These are phyloP conservation scores for Rhabdomys dilectus DNA, from an alignment of 2,113 vertebrate genomes.

Conservation along the genomic window DNA sequence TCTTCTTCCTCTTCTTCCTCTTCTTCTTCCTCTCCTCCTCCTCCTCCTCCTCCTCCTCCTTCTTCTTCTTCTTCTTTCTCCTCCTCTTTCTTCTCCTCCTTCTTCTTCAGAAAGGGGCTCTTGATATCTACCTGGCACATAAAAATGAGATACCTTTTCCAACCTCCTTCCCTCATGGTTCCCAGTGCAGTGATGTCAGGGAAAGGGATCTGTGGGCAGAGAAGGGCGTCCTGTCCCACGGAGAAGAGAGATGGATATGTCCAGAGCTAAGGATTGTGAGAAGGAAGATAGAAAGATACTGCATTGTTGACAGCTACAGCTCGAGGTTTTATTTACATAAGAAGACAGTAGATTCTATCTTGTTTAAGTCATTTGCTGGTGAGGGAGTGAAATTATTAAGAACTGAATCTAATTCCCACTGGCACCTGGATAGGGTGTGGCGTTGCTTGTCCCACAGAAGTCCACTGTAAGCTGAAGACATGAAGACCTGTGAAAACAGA, in stretches of 20 bases:
- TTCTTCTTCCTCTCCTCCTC: too few relatives aligned
- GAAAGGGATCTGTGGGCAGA: too few relatives aligned
- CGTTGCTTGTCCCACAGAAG: not conserved
- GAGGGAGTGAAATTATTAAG: not conserved
- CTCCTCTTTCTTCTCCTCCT: too few relatives aligned
- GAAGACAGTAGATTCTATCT: constrained; percentile 32
- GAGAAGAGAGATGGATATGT: too few relatives aligned
- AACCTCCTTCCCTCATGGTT: not conserved
- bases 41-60: too few relatives aligned
- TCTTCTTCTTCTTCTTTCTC: too few relatives aligned
- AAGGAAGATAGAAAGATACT: not conserved
- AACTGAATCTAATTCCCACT: not conserved
- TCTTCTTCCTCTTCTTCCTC: too few relatives aligned
- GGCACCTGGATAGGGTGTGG: not conserved
- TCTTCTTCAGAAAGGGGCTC: not conserved
- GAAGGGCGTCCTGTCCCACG: accelerated
- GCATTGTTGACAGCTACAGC: not conserved
- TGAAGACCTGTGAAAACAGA: not conserved
- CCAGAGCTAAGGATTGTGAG: not conserved
- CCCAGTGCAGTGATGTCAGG: not conserved
- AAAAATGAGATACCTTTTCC: not conserved
- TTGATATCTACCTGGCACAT: not conserved
- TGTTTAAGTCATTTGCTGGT: not conserved
- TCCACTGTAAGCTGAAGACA: not conserved
- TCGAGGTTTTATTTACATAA: constrained; percentile 11